Conservation (phyloP, 2,888 invertebrate species). For the Eristalis intricaria region DNA sequence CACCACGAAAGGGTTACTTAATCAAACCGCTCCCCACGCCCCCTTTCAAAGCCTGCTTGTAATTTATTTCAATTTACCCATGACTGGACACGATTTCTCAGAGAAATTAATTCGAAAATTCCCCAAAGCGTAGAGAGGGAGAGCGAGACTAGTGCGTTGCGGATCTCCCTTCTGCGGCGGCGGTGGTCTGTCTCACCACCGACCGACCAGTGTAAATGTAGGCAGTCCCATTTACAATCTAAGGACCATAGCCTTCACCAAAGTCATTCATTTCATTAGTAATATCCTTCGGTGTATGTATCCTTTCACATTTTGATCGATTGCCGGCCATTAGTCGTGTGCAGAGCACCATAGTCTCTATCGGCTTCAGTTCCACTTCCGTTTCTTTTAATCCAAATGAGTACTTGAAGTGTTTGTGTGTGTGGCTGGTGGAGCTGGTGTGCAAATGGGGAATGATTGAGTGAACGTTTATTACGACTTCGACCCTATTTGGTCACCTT, state of each 20-base stretch:
- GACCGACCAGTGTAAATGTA: neutral
- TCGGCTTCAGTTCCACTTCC: conserved; percentile 4
- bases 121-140: neutral
- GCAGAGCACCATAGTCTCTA: conserved; percentile 4
- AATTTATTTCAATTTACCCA: conserved; percentile 29
- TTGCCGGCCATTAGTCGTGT: conserved; percentile 46
- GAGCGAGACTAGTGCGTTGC: neutral
- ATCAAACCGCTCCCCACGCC: neutral
- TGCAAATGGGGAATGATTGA: conserved; percentile 29
- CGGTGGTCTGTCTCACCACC: neutral
- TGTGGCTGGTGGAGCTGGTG: neutral
- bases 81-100: conserved; percentile 9
- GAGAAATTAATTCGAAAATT: conserved; percentile 11
- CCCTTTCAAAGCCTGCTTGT: neutral
- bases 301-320: conserved; percentile 59
- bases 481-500: neutral
- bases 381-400: conserved; percentile 36
- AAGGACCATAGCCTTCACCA: neutral
- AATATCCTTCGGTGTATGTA: conserved; percentile 30
- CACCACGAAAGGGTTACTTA: neutral
- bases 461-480: conserved; percentile 34
- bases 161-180: neutral
- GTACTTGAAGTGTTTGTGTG: neutral
- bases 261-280: conserved; percentile 12
- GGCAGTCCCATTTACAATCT: neutral